A percentile compares a stretch with the other conserved stretches of the same genome.
Evolutionary conservation across 1,140 invertebrate genomes (phyloP).

Genomic region (Papilio helenus): DNA sequence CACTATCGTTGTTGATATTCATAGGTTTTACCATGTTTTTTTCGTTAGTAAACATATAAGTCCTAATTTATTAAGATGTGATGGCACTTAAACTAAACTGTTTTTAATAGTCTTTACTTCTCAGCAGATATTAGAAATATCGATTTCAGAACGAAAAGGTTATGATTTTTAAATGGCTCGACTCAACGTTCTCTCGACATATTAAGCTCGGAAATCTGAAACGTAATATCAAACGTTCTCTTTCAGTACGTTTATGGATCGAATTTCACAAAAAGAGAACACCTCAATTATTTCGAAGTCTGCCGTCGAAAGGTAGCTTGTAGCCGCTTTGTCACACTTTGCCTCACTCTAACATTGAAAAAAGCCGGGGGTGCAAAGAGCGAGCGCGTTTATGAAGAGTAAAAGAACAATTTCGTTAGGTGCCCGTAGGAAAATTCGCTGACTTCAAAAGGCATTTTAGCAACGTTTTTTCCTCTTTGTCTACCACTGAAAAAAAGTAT

Average conservation of each 20-base stretch:
- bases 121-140: background rate
- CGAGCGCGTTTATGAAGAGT: constrained; percentile 73
- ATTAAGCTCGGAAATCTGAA: background rate
- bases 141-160: background rate
- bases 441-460: constrained; percentile 78
- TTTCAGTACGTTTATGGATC: constrained; percentile 30
- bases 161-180: background rate
- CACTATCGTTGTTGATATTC: background rate
- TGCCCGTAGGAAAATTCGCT: constrained; percentile 73
- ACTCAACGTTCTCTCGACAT: background rate
- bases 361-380: constrained; percentile 63
- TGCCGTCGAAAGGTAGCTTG: constrained; percentile 55
- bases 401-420: constrained; percentile 80
- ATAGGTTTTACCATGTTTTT: too few species aligned
- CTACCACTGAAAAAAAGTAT: constrained; percentile 68
- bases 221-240: constrained; percentile 6
- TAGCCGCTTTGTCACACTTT: constrained; percentile 65
- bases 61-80: too few species aligned
- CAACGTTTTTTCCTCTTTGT: constrained; percentile 69
- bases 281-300: constrained; percentile 51
- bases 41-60: too few species aligned
- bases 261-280: constrained; percentile 43
- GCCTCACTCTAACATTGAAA: constrained; percentile 61
- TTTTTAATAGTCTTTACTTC: background rate
- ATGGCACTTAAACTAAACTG: too few species aligned